Evolutionary conservation across 2,113 vertebrate genomes (phyloP).

Genomic region (Fukomys damarensis): DNA sequence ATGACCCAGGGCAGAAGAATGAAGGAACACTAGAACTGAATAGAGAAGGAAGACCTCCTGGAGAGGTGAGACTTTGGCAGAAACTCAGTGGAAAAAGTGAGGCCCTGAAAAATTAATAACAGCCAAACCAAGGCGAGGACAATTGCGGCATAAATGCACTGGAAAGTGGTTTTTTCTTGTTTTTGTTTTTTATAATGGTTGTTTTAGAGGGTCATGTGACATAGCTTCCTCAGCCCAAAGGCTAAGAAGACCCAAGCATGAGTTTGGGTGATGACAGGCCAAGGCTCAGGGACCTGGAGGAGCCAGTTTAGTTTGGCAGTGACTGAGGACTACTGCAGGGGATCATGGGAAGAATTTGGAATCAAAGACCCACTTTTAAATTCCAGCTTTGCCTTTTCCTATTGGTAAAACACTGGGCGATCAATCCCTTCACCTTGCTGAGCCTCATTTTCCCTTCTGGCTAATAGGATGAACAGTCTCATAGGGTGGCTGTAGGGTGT

Average conservation of each 20-base stretch:
- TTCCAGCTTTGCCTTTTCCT: neutral
- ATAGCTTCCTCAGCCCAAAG: neutral
- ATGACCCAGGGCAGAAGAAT: neutral
- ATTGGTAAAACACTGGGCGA: neutral
- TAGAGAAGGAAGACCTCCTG: neutral
- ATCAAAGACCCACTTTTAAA: neutral
- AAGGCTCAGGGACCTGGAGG: neutral
- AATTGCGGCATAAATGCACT: neutral
- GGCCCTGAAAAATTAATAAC: neutral
- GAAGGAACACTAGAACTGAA: neutral
- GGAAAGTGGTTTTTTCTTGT: neutral
- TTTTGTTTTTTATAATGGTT: neutral
- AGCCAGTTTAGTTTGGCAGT: neutral
- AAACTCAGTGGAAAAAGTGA: neutral
- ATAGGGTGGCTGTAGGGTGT: neutral
- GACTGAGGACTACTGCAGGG: neutral
- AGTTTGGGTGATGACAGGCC: neutral
- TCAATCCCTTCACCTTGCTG: neutral
- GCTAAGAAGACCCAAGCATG: neutral
- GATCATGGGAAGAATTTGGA: neutral
- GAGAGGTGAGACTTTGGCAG: neutral
- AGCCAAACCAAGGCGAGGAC: neutral
- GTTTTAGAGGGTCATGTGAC: neutral
- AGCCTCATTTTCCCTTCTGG: neutral
- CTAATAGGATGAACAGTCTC: neutral